These are phyloP conservation scores for Cephus spinipes DNA, from an alignment of 2,888 invertebrate species.

Conservation along the genomic window DNA sequence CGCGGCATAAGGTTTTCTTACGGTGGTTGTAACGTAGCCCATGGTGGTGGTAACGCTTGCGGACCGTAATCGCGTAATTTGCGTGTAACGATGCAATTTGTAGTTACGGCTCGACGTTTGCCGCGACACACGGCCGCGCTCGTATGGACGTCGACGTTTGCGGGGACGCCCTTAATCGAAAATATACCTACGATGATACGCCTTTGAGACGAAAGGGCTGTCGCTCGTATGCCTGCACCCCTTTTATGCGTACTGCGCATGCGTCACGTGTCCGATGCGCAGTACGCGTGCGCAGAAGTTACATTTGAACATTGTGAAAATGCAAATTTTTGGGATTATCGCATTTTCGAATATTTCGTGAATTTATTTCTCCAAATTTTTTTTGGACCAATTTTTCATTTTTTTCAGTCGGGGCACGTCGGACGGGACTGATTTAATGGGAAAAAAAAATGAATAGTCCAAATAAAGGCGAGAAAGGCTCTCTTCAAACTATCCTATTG, in stretches of 20 bases:
- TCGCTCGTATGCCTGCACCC: neutral
- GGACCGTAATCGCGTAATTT: slow-evolving; percentile 56
- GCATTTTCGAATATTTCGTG: neutral
- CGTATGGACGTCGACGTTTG: neutral
- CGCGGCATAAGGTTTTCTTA: neutral
- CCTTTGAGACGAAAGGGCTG: neutral
- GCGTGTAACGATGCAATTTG: slow-evolving; percentile 62
- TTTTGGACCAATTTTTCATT: neutral
- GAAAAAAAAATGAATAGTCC: neutral
- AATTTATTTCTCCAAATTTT: neutral
- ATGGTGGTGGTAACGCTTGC: slow-evolving; percentile 33
- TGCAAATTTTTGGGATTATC: neutral
- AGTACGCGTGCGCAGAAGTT: neutral
- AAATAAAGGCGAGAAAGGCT: neutral
- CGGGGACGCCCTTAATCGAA: neutral
- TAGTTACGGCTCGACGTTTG: slow-evolving; percentile 47
- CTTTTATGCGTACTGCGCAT: neutral
- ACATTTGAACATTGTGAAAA: neutral
- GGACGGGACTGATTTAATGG: neutral
- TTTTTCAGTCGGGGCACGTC: neutral
- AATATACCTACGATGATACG: neutral
- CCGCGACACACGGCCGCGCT: slow-evolving; percentile 4
- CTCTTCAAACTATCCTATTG: neutral
- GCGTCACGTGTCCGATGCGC: neutral
- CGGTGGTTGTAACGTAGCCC: neutral